Percentiles rank a stretch among this genome's conserved stretches.
Conservation (phyloP, 2,113 vertebrate species). For the Perognathus longimembris region DNA sequence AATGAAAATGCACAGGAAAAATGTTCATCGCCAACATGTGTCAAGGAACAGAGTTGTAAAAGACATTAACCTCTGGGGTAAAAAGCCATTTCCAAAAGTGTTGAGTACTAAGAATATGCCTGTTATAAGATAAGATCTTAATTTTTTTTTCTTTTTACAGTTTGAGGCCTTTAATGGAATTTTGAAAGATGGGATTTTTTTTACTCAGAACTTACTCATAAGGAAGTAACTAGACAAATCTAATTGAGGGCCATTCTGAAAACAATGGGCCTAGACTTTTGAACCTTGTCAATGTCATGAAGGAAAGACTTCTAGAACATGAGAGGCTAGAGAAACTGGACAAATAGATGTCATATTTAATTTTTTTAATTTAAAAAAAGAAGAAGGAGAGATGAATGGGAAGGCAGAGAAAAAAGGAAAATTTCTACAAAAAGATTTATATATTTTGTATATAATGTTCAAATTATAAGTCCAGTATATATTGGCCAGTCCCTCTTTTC, state of each 20-base stretch:
- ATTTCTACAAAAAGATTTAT: background rate
- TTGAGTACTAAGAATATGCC: background rate
- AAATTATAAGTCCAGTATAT: background rate
- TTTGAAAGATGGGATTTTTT: too few relatives aligned
- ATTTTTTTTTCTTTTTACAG: conserved; percentile 1
- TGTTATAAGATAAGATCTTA: conserved; percentile 17
- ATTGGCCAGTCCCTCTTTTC: background rate
- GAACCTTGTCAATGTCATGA: too few relatives aligned
- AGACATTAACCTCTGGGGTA: conserved; percentile 32
- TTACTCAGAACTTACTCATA: too few relatives aligned
- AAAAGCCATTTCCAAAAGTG: background rate
- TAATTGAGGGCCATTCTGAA: too few relatives aligned
- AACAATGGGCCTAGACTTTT: too few relatives aligned
- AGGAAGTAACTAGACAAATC: too few relatives aligned
- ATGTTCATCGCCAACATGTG: conserved; percentile 40
- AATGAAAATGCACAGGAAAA: conserved; percentile 31
- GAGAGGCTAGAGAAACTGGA: too few relatives aligned
- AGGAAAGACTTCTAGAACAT: too few relatives aligned
- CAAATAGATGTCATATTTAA: too few relatives aligned
- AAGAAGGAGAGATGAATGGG: background rate
- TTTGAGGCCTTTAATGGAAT: too few relatives aligned
- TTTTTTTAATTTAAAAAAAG: background rate
- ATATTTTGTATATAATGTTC: conserved; percentile 1
- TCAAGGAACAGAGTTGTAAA: background rate
- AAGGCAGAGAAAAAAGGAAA: background rate